Evolutionary conservation across 2,888 invertebrate genomes (phyloP), one percentile per base, ranked within the genome.

Genomic region (Campoplex nolae): DNA sequence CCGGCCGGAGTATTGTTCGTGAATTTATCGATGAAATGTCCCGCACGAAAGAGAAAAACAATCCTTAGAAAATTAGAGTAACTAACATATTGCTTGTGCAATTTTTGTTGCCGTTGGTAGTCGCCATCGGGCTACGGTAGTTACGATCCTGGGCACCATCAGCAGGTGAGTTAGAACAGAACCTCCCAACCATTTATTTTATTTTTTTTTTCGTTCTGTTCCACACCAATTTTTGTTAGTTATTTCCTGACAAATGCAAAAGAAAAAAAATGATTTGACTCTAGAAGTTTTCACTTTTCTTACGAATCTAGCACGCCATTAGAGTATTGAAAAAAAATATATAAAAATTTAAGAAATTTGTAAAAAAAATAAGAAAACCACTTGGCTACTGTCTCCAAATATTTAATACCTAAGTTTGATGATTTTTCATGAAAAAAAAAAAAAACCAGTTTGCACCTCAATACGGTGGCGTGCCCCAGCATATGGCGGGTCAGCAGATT

Each of bases 31-130:
- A 38, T 38, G 38, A 38, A 38, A 42, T 51, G 16, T 56, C 45
- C 35, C 45, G 65, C 45, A 77, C 48, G 35, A 70, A 45, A 11
- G 56, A 68, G 16, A n/a, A 48, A 32, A 71, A 0, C 56, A 42
- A 58, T 58, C 86, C 32, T 62, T 62, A 62, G 62, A 32, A 28
- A 62, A 89, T 89, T 91, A 90, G 89, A 86, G 86, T 90, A 89
- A 92, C 90, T 90, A 91, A 91, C 89, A 88, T 56, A 74, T 90
- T 90, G 92, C 91, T 91, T 93, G 90, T 92, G 92, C 91, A 92
- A 90, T 89, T 86, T 90, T 89, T 91, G 88, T 90, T 91, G 88
- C 88, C 88, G 87, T 90, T 91, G 89, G 88, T 92, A 93, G 93
- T 88, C 88, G 89, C 91, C 92, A 89, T 90, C 91, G 76, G 88